These are phyloP conservation scores for Apostichopus japonicus DNA, from an alignment of 35 echinoderm and acorn worm genomes.

Conservation along the genomic window DNA sequence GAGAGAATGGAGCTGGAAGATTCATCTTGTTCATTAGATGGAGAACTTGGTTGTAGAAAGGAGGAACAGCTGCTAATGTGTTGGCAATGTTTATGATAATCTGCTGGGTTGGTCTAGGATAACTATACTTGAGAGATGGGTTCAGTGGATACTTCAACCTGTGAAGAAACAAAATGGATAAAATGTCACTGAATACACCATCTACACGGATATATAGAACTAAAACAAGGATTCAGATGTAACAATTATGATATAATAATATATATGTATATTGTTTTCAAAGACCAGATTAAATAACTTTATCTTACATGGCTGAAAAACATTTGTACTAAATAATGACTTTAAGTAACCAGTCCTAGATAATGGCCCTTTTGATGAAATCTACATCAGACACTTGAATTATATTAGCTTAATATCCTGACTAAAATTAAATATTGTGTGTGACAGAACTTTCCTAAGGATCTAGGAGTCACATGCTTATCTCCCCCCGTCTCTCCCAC, in stretches of 20 bases:
- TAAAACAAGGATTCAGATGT: no score
- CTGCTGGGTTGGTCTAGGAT: slow-evolving; percentile 76
- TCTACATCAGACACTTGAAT: no score
- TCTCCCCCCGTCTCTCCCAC: no score
- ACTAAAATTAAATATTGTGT: no score
- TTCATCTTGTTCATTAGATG: slow-evolving; percentile 99
- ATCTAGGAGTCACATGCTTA: no score
- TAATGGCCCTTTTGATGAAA: no score
- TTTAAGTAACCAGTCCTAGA: no score
- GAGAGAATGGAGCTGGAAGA: slow-evolving; percentile 87
- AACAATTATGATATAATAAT: background rate
- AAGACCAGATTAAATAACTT: background rate
- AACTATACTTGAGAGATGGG: slow-evolving; percentile 79
- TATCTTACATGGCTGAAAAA: no score
- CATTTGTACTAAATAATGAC: no score
- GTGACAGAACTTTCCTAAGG: no score
- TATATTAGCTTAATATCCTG: no score
- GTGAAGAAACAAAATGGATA: background rate
- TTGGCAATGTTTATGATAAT: slow-evolving; percentile 92
- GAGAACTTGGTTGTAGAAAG: slow-evolving; percentile 87
- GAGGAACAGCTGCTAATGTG: slow-evolving; percentile 74
- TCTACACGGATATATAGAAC: background rate
- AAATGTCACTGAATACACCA: background rate
- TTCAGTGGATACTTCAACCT: slow-evolving; percentile 78
- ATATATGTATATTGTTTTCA: background rate